Base-by-base conservation (phyloP, 2,888 invertebrate genomes). In the Panzeria rudis region DNA sequence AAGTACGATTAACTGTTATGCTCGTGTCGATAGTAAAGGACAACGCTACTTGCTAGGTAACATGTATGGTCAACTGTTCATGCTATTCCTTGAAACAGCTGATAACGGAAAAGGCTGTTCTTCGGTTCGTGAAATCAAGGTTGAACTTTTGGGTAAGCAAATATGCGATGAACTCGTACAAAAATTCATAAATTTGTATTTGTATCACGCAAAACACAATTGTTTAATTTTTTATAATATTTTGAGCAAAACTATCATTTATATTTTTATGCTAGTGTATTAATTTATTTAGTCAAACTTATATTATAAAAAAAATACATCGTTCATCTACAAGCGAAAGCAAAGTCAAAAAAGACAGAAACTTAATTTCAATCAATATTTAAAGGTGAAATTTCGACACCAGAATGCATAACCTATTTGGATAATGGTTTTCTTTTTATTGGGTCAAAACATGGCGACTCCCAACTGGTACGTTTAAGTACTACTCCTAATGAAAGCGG, bases 371-470 rank as follows among this genome's bases (percentile, higher is more conserved):
- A 11, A 17, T 35, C n/a, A 29, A 29, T 20, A 59, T 59, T 35
- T 59, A 35, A 89, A 95, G 96, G 97, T 23, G 97, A 97, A 92
- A 97, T 97, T 73, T 97, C 97, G 6, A 98, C 98, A 84, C 98
- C 99, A 0, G 99, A 99, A 92, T 98, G 98, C 90, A 96, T 99
- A 91, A 98, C 98, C 0, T 99, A 99, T 92, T 93, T 99, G 86
- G 99, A 99, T 93, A 99, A 99, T 93, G 98, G 99, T 11, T 99
- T 99, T 9, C 96, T 99, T 32, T 99, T 97, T 91, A 95, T 99
- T 88, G 99, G 99, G 0, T 99, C 99, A 0, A 95, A 98, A 15
- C 94, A 99, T 71, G 99, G 99, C 0, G 99, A 99, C 93, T 99
- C 98, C 0, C 99, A 99, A 87, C 93, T 99, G 6, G 96, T 99